Conservation (phyloP, 2,797 vertebrate species). For the Manis pentadactyla region DNA sequence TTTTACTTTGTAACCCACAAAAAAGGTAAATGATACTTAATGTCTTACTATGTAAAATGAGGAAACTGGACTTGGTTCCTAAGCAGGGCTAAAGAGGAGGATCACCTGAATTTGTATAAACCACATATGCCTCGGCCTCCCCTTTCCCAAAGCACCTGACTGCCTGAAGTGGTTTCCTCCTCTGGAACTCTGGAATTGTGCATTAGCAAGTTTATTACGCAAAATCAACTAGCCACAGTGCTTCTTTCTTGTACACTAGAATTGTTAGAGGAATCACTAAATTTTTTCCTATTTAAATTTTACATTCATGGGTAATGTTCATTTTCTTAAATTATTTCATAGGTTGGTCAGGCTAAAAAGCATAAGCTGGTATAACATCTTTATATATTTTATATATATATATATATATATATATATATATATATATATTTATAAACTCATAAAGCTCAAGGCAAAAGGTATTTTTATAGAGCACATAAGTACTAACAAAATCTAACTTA, state of each 20-base stretch:
- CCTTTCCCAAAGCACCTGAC: not conserved
- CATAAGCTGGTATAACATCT: not conserved
- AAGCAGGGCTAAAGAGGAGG: not conserved
- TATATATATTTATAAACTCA: not conserved
- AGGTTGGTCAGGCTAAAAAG: not conserved
- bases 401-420: too few species aligned
- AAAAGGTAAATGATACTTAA: slow-evolving; percentile 18
- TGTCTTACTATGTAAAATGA: not conserved
- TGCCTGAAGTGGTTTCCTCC: not conserved
- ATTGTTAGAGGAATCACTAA: not conserved
- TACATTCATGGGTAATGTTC: not conserved
- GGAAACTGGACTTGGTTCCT: not conserved
- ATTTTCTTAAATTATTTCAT: slow-evolving; percentile 30
- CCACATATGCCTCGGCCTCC: not conserved
- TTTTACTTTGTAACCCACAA: slow-evolving; percentile 27
- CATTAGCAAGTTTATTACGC: not conserved
- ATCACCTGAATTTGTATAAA: not conserved
- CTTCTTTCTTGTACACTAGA: not conserved
- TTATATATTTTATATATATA: not conserved
- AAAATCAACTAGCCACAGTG: not conserved
- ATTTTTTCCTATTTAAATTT: slow-evolving; percentile 28
- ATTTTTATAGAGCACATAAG: not conserved
- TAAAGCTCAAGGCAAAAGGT: not conserved
- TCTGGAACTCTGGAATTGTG: not conserved
- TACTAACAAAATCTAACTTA: slow-evolving; percentile 84